Percentiles rank a stretch among this genome's conserved stretches.
phyloP scores from a whole-genome alignment of 2,797 vertebrate genomes.

The Myotis planiceps region DNA sequence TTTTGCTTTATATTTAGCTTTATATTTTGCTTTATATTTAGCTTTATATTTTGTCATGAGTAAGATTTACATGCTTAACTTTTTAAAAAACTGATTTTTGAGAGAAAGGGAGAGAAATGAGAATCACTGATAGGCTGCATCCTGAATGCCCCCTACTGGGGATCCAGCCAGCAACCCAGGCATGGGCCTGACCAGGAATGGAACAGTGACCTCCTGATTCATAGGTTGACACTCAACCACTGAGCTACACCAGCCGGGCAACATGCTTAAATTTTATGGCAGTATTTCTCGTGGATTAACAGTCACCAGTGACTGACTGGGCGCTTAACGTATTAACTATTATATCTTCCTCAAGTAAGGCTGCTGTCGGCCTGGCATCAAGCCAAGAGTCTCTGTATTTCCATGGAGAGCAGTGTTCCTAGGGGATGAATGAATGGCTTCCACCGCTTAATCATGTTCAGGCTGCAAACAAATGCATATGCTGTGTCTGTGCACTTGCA shows the following conservation, averaged over 20 bases:
- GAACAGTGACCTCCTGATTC: no score
- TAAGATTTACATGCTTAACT: background rate
- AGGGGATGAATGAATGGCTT: slow-evolving; percentile 20
- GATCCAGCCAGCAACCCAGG: no score
- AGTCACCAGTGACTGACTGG: no score
- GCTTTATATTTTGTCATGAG: background rate
- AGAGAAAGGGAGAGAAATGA: no score
- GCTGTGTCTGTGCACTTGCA: slow-evolving; percentile 8
- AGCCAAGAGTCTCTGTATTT: slow-evolving; percentile 29
- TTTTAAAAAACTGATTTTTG: no score
- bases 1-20: slow-evolving; percentile 29
- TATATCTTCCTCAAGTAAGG: slow-evolving; percentile 29
- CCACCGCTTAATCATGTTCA: slow-evolving; percentile 47
- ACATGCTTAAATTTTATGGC: background rate
- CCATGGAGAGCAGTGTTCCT: background rate
- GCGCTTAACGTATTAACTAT: background rate
- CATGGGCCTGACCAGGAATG: no score
- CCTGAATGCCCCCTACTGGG: no score
- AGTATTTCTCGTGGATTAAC: background rate
- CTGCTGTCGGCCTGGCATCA: slow-evolving; percentile 6
- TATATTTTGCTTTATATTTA: background rate
- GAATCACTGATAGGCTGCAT: no score
- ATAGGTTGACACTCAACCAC: no score
- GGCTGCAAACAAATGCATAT: slow-evolving; percentile 46
- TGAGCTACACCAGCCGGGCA: no score